A percentile compares a stretch with the other conserved stretches of the same genome.
Conservation (phyloP, 2,888 invertebrate genomes). For the Epinotia bilunana region DNA sequence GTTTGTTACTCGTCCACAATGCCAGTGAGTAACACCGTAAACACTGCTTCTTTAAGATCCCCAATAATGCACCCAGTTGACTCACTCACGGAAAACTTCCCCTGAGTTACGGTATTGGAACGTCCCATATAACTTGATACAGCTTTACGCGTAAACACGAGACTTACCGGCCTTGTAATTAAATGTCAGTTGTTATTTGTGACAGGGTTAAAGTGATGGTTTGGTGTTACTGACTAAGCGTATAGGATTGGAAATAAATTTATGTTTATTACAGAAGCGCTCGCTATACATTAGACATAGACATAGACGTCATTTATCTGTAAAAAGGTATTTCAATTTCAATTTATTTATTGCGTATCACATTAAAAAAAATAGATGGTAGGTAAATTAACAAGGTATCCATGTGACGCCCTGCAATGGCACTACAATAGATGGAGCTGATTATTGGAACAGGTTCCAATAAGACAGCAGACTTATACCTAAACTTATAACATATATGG, state of each 20-base stretch:
- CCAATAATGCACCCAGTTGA: constrained; percentile 64
- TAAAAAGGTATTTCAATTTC: no score
- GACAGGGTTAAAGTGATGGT: constrained; percentile 31
- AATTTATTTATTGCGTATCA: no score
- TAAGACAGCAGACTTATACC: no score
- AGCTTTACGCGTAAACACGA: constrained; percentile 35
- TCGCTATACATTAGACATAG: not conserved
- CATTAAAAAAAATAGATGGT: no score
- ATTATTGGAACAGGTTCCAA: no score
- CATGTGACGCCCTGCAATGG: no score
- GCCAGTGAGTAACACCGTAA: constrained; percentile 46
- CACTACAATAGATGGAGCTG: no score
- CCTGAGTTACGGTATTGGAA: constrained; percentile 50
- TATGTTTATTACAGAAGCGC: not conserved
- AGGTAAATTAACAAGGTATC: no score
- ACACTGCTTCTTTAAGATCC: constrained; percentile 59
- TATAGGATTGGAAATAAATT: not conserved
- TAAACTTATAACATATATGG: no score
- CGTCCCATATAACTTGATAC: constrained; percentile 35
- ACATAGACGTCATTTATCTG: no score
- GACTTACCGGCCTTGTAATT: constrained; percentile 37
- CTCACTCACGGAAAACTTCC: constrained; percentile 57
- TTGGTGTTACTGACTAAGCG: not conserved
- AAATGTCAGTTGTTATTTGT: constrained; percentile 42
- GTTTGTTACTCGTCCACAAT: constrained; percentile 16